These are phyloP conservation scores for Elymnias hypermnestra DNA, from an alignment of 1,140 invertebrate genomes.

Conservation along the genomic window DNA sequence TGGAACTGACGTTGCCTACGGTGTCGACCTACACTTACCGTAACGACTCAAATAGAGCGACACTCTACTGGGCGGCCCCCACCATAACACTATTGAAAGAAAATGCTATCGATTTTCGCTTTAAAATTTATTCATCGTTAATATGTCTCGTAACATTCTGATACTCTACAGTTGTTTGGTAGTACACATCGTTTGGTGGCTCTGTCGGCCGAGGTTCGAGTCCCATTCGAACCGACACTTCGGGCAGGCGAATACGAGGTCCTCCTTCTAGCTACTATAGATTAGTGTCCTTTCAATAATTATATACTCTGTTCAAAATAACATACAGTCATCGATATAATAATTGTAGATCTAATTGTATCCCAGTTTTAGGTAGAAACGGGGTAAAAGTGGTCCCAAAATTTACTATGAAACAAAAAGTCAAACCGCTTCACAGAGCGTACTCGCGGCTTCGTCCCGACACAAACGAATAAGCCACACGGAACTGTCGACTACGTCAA, in stretches of 20 bases:
- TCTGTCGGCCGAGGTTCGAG: slow-evolving; percentile 30
- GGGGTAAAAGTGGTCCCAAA: slow-evolving; percentile 66
- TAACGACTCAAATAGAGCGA: slow-evolving; percentile 74
- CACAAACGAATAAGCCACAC: neutral
- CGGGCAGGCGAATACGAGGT: slow-evolving; percentile 41
- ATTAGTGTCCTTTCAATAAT: slow-evolving; percentile 22
- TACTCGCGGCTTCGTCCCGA: neutral
- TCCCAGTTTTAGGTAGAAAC: slow-evolving; percentile 41
- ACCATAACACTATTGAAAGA: slow-evolving; percentile 58
- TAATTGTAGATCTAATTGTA: slow-evolving; percentile 35
- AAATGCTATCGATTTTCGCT: slow-evolving; percentile 66
- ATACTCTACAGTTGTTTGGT: slow-evolving; percentile 8
- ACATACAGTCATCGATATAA: slow-evolving; percentile 23
- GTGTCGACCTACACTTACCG: slow-evolving; percentile 67
- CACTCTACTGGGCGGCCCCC: slow-evolving; percentile 56
- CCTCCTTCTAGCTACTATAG: slow-evolving; percentile 16
- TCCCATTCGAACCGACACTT: slow-evolving; percentile 60
- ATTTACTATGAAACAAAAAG: slow-evolving; percentile 69
- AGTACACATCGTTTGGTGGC: slow-evolving; percentile 23
- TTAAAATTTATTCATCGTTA: slow-evolving; percentile 61
- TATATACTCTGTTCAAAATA: slow-evolving; percentile 23
- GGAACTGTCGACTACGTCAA: slow-evolving; percentile 3
- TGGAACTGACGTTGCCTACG: slow-evolving; percentile 1
- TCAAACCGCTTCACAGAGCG: slow-evolving; percentile 16
- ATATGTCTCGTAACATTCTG: slow-evolving; percentile 53